Evolutionary conservation across 2,113 vertebrate genomes (phyloP), one percentile per base, ranked within the genome.

Genomic region (Mus spicilegus): DNA sequence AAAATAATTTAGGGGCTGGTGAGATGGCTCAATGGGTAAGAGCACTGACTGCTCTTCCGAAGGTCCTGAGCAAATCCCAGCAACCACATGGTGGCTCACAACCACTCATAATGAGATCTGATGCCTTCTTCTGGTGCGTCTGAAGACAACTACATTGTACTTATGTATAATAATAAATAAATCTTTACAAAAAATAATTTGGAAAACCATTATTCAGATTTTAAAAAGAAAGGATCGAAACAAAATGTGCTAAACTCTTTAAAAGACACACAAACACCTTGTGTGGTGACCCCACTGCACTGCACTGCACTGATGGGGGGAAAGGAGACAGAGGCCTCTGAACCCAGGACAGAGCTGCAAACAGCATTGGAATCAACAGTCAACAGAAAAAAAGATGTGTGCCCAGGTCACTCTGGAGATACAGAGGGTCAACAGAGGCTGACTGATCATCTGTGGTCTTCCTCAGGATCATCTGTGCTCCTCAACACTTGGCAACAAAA

Each of bases 221-320:
- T n/a, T 19, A 39, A 82, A 54, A 81, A 56, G 19, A 88, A 91
- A 20, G 69, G 82, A 39, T 78, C 93, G 89, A 87, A 96, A 86
- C 36, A 69, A 51, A 14, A 86, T 76, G 51, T 5, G 3, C 26
- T 87, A 16, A 92, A 39, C 69, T 81, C 85, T 95, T 96, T 58
- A 94, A 95, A 93, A 96, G 95, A 90, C 87, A 49, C 46, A 46
- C 22, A 24, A 17, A 0, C 39, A 63, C 22, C 58, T 54, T 28
- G 39, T 3, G 17, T 3, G 78, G 84, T 3, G 81, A 14, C 49
- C 1, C 3, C 7, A 17, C 13, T 49, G 42, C 42, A 36, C 17
- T 2, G 3, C 8, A 3, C 16, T 2, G 3, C 8, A 3, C 16
- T 24, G 65, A 69, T 36, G 19, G 84, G 14, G 14, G 42, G 3